phyloP scores from a whole-genome alignment of 2,113 vertebrate species.

The Butorides virescens region DNA sequence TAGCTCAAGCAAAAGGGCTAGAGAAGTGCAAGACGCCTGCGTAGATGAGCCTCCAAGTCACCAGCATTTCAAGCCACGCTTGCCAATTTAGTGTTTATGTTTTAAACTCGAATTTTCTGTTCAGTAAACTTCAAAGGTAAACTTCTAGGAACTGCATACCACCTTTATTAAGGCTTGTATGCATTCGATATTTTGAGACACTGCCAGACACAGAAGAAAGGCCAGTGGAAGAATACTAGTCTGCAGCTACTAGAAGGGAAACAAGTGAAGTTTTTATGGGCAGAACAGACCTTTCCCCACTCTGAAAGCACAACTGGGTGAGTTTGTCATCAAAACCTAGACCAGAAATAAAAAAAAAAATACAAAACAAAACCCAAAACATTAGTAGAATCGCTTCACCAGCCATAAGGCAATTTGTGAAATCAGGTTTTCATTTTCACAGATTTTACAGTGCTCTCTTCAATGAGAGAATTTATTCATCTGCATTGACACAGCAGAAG shows the following conservation, averaged over 20 bases:
- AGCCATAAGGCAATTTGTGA: not conserved
- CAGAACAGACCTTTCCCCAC: not conserved
- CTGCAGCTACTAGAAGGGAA: not conserved
- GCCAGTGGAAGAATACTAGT: not conserved
- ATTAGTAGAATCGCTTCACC: not conserved
- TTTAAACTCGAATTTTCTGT: not conserved
- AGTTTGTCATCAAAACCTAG: not conserved
- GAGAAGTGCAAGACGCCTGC: not conserved
- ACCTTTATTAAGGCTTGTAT: not conserved
- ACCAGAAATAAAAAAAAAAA: not conserved
- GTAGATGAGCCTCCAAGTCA: not conserved
- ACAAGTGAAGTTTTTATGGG: not conserved
- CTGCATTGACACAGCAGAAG: not conserved
- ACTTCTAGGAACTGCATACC: not conserved
- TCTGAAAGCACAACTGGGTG: not conserved
- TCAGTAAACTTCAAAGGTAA: not conserved
- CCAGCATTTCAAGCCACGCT: not conserved
- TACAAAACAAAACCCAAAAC: not conserved
- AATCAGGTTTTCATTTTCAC: not conserved
- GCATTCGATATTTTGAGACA: not conserved
- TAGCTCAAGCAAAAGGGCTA: not conserved
- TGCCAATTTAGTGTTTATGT: not conserved
- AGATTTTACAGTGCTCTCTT: not conserved
- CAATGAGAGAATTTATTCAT: not conserved
- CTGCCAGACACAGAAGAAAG: not conserved